Conservation (phyloP, 2,797 vertebrate species). For the Psittacula derbiana region DNA sequence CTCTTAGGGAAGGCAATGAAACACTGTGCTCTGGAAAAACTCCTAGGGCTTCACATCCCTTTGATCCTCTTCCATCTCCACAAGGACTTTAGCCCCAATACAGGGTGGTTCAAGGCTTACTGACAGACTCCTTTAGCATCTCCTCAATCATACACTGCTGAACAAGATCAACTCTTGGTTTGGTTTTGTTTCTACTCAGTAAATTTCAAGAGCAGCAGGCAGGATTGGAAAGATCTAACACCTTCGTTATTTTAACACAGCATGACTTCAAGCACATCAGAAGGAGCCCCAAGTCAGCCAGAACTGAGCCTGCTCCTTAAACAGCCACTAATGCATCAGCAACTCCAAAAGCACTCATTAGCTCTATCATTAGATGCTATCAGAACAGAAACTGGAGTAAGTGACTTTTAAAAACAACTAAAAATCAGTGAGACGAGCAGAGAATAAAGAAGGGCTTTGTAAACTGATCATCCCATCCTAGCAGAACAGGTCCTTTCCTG, state of each 20-base stretch:
- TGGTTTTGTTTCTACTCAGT: not conserved
- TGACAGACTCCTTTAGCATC: not conserved
- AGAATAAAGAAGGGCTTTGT: not conserved
- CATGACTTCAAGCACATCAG: not conserved
- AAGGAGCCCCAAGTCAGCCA: not conserved
- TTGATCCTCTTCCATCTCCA: not conserved
- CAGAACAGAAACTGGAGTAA: not conserved
- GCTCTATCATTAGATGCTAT: not conserved
- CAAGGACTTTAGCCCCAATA: fast-evolving
- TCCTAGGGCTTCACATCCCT: not conserved
- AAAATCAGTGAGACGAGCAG: not conserved
- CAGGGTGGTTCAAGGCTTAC: not conserved
- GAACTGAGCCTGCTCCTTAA: not conserved
- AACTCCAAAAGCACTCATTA: not conserved
- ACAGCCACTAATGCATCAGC: not conserved
- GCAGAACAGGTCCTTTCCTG: not conserved
- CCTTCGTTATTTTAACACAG: not conserved
- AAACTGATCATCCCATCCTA: not conserved
- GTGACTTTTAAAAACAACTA: not conserved
- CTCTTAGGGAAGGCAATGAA: not conserved
- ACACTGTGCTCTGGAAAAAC: not conserved
- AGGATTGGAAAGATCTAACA: not conserved
- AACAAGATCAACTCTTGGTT: not conserved
- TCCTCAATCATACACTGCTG: not conserved
- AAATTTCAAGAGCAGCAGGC: not conserved